phyloP scores from a whole-genome alignment of 2,888 invertebrate genomes.

The Suillia variegata region DNA sequence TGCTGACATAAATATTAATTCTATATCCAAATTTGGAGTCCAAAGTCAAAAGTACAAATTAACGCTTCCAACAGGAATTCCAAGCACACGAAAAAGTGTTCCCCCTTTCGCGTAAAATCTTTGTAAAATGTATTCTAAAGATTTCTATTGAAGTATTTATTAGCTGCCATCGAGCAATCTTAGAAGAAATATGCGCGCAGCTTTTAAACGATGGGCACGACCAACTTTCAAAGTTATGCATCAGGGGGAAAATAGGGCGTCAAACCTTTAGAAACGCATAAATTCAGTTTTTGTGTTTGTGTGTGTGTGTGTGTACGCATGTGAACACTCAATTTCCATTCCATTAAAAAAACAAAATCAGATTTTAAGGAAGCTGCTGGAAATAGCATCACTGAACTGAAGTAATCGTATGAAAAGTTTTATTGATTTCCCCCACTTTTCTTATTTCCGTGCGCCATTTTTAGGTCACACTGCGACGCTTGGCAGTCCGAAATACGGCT shows the following conservation, averaged over 20 bases:
- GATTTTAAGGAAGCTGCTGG: constrained; percentile 6
- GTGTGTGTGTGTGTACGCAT: too few relatives aligned
- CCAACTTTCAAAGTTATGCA: not conserved
- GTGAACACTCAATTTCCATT: constrained; percentile 27
- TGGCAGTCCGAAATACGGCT: constrained; percentile 65
- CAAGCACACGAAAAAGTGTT: not conserved
- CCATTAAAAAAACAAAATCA: constrained; percentile 21
- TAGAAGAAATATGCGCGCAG: not conserved
- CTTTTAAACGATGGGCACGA: not conserved
- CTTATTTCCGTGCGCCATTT: constrained; percentile 14
- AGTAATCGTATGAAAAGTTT: constrained; percentile 3
- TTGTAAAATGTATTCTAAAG: too few relatives aligned
- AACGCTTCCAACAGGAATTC: not conserved
- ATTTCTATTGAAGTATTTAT: constrained; percentile 6
- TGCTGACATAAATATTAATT: constrained; percentile 11
- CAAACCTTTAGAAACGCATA: constrained; percentile 19
- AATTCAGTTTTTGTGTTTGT: not conserved
- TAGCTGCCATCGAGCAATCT: not conserved
- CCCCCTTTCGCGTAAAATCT: too few relatives aligned
- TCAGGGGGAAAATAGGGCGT: not conserved
- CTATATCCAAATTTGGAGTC: not conserved
- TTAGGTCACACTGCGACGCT: constrained; percentile 50
- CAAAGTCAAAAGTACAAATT: too few relatives aligned
- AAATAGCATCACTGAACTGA: constrained; percentile 21
- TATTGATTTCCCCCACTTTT: not conserved